These are phyloP conservation scores for Chelon labrosus DNA, from an alignment of 2,797 vertebrate genomes.

Conservation along the genomic window DNA sequence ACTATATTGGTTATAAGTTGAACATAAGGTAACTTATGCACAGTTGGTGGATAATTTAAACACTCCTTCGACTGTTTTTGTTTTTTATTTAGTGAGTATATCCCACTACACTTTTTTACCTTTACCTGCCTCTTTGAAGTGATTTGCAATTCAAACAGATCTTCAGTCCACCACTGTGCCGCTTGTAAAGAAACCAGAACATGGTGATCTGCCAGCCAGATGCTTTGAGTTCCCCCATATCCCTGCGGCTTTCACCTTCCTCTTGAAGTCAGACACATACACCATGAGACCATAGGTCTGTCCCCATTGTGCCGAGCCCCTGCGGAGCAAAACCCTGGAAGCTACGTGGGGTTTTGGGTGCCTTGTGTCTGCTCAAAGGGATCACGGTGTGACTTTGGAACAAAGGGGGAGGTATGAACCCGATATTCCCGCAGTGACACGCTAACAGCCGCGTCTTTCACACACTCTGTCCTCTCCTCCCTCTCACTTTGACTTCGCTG, in stretches of 20 bases:
- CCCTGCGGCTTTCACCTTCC: constrained; percentile 62
- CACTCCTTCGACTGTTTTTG: not conserved
- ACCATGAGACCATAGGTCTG: constrained; percentile 55
- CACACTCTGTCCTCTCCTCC: constrained; percentile 52
- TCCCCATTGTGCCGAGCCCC: constrained; percentile 67
- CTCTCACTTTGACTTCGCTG: constrained; percentile 52
- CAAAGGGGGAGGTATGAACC: constrained; percentile 80
- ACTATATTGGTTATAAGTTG: not conserved
- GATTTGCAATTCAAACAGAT: constrained; percentile 27
- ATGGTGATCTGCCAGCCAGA: constrained; percentile 68
- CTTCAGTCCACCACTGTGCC: constrained; percentile 1
- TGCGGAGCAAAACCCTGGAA: constrained; percentile 60
- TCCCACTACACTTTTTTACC: constrained; percentile 15
- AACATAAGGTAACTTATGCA: not conserved
- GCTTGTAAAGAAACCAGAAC: constrained; percentile 24
- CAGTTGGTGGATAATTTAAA: not conserved
- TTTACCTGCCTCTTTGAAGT: constrained; percentile 20
- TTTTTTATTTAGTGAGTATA: not conserved
- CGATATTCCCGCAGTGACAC: constrained; percentile 77
- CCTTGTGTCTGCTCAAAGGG: constrained; percentile 70
- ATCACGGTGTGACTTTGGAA: constrained; percentile 67
- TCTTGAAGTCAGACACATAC: constrained; percentile 64
- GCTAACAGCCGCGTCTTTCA: constrained; percentile 73
- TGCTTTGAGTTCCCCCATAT: constrained; percentile 68
- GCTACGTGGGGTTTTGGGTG: constrained; percentile 74